Evolutionary conservation across 2,797 vertebrate species (phyloP).

Genomic region (Tinamus major): DNA sequence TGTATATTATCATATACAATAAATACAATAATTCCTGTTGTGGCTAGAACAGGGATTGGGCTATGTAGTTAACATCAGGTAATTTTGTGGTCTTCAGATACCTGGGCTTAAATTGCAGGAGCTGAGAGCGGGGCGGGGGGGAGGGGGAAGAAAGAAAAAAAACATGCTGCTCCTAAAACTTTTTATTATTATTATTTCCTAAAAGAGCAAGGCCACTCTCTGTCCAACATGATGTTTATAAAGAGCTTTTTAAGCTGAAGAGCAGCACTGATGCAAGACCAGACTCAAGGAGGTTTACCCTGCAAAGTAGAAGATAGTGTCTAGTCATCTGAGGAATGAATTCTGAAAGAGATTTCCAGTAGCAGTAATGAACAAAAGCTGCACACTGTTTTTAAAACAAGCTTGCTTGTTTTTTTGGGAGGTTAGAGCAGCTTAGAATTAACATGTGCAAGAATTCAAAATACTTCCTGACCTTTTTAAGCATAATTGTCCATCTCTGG

Average conservation of each 20-base stretch:
- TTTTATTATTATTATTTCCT: neutral
- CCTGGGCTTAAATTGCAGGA: neutral
- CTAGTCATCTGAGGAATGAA: neutral
- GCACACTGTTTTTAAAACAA: neutral
- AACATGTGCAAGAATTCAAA: slow-evolving; percentile 17
- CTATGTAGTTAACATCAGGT: neutral
- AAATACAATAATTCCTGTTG: neutral
- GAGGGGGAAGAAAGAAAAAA: neutral
- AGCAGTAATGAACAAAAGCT: neutral
- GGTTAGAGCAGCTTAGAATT: neutral
- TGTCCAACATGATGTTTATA: neutral
- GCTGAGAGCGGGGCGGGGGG: neutral
- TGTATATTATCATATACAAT: no score
- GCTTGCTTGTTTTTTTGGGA: neutral
- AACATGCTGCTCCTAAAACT: neutral
- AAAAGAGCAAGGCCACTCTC: neutral
- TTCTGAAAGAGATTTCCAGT: slow-evolving; percentile 3
- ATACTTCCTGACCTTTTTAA: slow-evolving; percentile 9
- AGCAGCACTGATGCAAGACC: neutral
- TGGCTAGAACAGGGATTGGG: neutral
- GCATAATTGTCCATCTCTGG: neutral
- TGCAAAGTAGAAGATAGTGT: neutral
- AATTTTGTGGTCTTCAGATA: neutral
- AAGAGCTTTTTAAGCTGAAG: neutral
- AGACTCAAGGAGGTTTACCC: neutral